Evolutionary conservation across 2,113 vertebrate species (phyloP).

Genomic region (Trogon melanurus): DNA sequence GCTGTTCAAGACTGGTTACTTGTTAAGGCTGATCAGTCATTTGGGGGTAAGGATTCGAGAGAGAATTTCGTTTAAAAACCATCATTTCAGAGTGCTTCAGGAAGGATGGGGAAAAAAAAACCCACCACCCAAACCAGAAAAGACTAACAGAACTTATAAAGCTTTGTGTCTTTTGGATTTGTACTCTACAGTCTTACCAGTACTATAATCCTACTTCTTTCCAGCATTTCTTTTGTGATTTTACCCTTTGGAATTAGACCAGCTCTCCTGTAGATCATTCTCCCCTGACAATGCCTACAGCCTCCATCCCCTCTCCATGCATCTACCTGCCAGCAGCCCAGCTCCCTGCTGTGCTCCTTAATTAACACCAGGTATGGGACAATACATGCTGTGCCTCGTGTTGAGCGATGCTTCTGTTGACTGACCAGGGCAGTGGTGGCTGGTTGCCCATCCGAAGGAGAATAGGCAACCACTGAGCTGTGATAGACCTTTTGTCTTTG

Average conservation of each 20-base stretch:
- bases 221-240: neutral
- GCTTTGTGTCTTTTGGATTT: neutral
- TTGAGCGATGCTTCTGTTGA: neutral
- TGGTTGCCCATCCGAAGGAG: neutral
- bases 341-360: neutral
- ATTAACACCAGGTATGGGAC: neutral
- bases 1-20: constrained; percentile 5
- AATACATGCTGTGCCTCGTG: neutral
- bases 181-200: neutral
- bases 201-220: neutral
- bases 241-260: neutral
- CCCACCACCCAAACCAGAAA: neutral
- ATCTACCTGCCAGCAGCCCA: neutral
- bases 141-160: neutral
- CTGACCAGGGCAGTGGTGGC: neutral
- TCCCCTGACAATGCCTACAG: neutral
- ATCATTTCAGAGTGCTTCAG: neutral
- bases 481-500: neutral
- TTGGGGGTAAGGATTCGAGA: constrained; percentile 21
- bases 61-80: neutral
- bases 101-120: neutral
- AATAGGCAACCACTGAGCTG: neutral
- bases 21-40: constrained; percentile 20
- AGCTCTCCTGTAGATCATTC: neutral
- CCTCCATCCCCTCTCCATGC: neutral